Percentiles rank a stretch among this genome's conserved stretches.
Evolutionary conservation across 2,888 invertebrate species (phyloP).

Genomic region (Ochropleura plecta): DNA sequence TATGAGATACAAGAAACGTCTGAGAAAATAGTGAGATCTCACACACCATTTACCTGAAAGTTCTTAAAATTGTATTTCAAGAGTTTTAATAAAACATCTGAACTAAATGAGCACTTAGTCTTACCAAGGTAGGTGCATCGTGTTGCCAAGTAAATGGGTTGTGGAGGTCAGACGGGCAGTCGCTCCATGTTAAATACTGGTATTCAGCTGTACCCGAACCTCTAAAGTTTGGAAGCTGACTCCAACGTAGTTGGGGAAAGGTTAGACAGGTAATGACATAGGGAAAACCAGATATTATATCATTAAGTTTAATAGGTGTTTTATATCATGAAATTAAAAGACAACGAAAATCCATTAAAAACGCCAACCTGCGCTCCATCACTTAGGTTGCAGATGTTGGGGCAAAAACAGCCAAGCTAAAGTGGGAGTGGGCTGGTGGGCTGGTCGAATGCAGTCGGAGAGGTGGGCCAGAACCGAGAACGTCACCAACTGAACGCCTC

Average conservation of each 20-base stretch:
- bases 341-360: too few species aligned
- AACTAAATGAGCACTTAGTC: neutral
- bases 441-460: too few species aligned
- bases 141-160: neutral
- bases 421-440: too few species aligned
- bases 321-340: too few species aligned
- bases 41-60: neutral
- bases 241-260: neutral
- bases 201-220: neutral
- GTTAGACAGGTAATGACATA: neutral
- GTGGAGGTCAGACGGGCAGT: neutral
- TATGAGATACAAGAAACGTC: constrained; percentile 18
- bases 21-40: neutral
- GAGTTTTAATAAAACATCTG: neutral
- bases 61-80: neutral
- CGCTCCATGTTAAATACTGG: neutral
- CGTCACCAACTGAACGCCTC: too few species aligned
- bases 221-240: neutral
- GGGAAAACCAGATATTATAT: neutral
- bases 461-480: too few species aligned
- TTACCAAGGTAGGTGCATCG: neutral
- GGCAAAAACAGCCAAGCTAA: too few species aligned
- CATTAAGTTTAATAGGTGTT: too few species aligned
- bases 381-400: too few species aligned
- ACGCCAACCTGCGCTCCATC: too few species aligned